Percentiles rank a stretch among this genome's conserved stretches.
Conservation (phyloP, 2,113 vertebrate genomes). For the Catharus minimus region DNA sequence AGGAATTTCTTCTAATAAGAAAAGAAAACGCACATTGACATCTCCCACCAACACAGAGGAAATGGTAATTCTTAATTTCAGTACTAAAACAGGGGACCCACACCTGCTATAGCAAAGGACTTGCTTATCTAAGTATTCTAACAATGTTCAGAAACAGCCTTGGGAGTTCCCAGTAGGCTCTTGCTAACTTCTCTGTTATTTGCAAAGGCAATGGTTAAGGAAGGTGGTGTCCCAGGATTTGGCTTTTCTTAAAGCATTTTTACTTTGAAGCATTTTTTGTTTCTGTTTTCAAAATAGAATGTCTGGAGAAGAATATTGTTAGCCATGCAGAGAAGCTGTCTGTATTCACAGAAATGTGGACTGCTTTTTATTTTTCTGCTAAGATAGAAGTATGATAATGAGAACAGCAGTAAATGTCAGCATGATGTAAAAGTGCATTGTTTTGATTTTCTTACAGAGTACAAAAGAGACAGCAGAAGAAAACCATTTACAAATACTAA, state of each 20-base stretch:
- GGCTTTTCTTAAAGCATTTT: background rate
- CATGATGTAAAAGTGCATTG: background rate
- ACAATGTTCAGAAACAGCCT: background rate
- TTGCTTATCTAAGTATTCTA: background rate
- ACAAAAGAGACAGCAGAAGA: conserved; percentile 35
- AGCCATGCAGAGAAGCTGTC: background rate
- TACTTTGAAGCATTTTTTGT: background rate
- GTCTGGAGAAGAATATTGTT: background rate
- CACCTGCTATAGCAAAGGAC: background rate
- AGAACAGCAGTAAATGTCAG: background rate
- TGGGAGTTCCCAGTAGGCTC: background rate
- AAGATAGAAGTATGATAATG: background rate
- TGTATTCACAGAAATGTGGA: background rate
- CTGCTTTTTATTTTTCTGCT: background rate
- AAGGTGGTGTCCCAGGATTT: background rate
- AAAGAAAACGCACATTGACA: background rate
- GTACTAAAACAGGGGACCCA: background rate
- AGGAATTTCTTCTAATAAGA: background rate
- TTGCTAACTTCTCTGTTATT: background rate
- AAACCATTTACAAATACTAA: background rate
- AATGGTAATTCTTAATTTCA: conserved; percentile 49
- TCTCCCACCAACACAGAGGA: background rate
- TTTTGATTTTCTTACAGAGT: conserved; percentile 23
- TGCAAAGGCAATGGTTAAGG: background rate
- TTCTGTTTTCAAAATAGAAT: background rate